A percentile compares a stretch with the other conserved stretches of the same genome.
Evolutionary conservation across 2,113 vertebrate genomes (phyloP).

Genomic region (Leiothrix lutea): DNA sequence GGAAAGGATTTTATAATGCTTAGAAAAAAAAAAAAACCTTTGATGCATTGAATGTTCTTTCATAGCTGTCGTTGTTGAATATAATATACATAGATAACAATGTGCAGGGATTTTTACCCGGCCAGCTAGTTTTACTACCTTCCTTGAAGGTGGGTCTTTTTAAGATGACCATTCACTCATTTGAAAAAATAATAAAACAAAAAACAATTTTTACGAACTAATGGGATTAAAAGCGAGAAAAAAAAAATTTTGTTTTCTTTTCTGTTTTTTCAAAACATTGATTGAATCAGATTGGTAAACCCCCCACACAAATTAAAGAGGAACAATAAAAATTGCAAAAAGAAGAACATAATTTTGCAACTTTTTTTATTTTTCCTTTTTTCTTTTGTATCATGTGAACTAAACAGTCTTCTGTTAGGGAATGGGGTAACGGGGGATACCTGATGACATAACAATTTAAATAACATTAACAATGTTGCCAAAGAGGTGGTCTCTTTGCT

Average conservation of each 20-base stretch:
- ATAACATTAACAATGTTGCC: conserved; percentile 98
- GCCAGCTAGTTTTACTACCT: conserved; percentile 93
- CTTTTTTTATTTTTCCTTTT: conserved; percentile 85
- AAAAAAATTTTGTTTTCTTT: conserved; percentile 79
- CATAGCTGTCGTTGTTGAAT: conserved; percentile 89
- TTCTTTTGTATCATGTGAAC: conserved; percentile 93
- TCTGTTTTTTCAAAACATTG: conserved; percentile 71
- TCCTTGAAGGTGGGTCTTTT: conserved; percentile 98
- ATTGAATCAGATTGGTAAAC: conserved; percentile 88
- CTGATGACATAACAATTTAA: conserved; percentile 99
- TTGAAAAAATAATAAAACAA: conserved; percentile 83
- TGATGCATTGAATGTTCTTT: conserved; percentile 92
- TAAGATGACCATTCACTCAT: conserved; percentile 88
- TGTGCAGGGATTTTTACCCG: conserved; percentile 90
- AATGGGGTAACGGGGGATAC: conserved; percentile 91
- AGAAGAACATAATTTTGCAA: conserved; percentile 86
- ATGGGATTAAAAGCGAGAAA: conserved; percentile 78
- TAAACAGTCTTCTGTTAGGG: conserved; percentile 97
- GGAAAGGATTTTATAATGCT: conserved; percentile 91
- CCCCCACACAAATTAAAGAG: conserved; percentile 84
- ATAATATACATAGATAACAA: conserved; percentile 89
- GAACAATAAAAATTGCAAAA: conserved; percentile 86
- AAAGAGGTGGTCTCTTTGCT: conserved; percentile 99
- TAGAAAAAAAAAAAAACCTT: conserved; percentile 86
- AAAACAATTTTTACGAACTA: conserved; percentile 84